Base-by-base conservation (phyloP, 1,140 invertebrate species). In the Drosophila oshimai region DNA sequence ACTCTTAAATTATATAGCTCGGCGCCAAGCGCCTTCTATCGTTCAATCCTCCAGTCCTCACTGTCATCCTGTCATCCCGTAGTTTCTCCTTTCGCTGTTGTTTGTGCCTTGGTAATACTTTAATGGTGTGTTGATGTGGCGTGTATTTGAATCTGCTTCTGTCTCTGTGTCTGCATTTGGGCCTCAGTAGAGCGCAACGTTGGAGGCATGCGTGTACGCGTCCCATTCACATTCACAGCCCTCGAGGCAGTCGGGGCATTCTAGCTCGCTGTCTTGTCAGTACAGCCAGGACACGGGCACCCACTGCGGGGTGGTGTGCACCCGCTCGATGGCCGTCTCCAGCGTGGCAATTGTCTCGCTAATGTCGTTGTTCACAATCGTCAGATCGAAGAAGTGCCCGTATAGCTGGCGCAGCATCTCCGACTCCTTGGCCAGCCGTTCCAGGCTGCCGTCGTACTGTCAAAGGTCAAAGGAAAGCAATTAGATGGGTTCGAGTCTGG, bases 361-460 rank as follows among this genome's bases (percentile, higher is more conserved):
- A 69, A 99, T 99, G 92, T 99, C 98, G 93, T 99, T 99, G 93
- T 99, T 99, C 15, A 99, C 96, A 84, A 99, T 98, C 39, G 97
- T 98, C 92, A 99, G 93, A 92, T 99, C 99, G 93, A 99, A 99
- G 92, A 97, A 98, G 91, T 99, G 98, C 15, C 98, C 98, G 92
- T 99, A 99, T 22, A 98, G 96, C 89, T 98, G 96, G 41, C 97
- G 95, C 46, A 99, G 92, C 90, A 98, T 95, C 76, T 99, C 98
- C 20, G 98, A 99, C 91, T 99, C 98, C 84, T 97, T 97, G 7
- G 97, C 96, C 54, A 99, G 92, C 55, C 97, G 94, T 92, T 99
- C 98, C 86, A 99, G 92, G 89, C 98, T 99, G 31, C 98, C 98
- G 92, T 99, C 97, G 89, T 96, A 98, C 97, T 99, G 93, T 29